Evolutionary conservation across 2,888 invertebrate species (phyloP), one percentile per base, ranked within the genome.

Genomic region (Leptopterna dolabrata): DNA sequence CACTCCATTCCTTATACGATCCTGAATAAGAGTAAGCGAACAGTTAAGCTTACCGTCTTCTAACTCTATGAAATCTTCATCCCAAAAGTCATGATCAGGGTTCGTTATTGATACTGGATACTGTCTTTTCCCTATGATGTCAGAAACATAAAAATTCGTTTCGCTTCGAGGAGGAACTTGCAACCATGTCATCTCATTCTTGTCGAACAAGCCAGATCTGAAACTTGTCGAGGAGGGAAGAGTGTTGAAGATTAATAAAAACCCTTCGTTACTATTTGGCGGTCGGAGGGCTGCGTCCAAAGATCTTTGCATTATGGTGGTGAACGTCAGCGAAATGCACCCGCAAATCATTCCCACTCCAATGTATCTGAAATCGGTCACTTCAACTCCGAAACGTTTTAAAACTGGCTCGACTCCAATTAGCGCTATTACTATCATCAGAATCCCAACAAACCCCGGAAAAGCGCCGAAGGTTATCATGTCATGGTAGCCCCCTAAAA

Each of bases 281-380:
- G 83, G 41, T 27, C 43, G 30, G 1, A 83, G 13, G n/a, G 36
- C 41, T 16, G 16, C 13, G 70, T 83, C 83, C 2, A 83, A 24
- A 4, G 63, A 36, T 2, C 19, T 30, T 13, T 83, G 83, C 0
- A 83, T 70, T 9, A 41, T 0, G 14, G 24, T 14, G 6, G 83
- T 70, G 7, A 83, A n/a, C n/a, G 27, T 24, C 19, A 83, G 2
- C 13, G 36, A 63, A 7, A 70, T 19, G 41, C 83, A 83, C 1
- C 83, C 83, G 11, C 63, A 55, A 1, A 70, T 14, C 83, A 83
- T 83, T 0, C 36, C 83, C 0, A 29, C 19, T 70, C 83, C 83
- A 29, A 83, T 83, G 41, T 41, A 41, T 4, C 29, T 30, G 16
- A 83, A 63, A 41, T 83, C 83, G 11, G 83, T 70, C 41, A 70